Evolutionary conservation across 2,797 vertebrate species (phyloP), one percentile per base, ranked within the genome.

Genomic region (Semotilus atromaculatus): DNA sequence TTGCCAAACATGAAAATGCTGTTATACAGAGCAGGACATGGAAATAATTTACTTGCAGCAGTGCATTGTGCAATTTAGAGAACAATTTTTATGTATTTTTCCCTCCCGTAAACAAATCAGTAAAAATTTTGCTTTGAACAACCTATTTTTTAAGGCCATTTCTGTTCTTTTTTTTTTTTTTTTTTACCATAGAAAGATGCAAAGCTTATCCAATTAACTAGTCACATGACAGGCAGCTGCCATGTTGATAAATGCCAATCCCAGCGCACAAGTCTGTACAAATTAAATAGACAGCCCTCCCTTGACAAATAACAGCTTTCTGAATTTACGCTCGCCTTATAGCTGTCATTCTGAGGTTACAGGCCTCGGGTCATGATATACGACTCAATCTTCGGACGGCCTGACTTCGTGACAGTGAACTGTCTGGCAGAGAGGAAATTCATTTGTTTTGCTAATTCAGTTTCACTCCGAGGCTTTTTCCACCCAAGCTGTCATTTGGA

Each of bases 401-500:
- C 58, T 45, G 62, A 70, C 83, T 83, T 81, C 40, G 80, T 72
- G 86, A 84, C 82, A 72, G 85, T 81, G 73, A 85, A 87, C 83
- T 85, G 83, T 78, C 66, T 75, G 84, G 62, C 51, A 36, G 76
- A 75, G 77, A 85, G 73, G 84, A 86, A 88, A 86, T 84, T 89
- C 85, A 89, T 89, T 89, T 88, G 85, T 87, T 88, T 88, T 60
- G 70, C 73, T 91, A 90, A 90, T 91, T 86, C 84, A 75, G 86
- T 89, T 89, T 85, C 18, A 45, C 82, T 83, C 68, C 38, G 75
- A 86, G 86, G 76, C 84, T 66, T 80, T 84, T 81, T 85, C 72
- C 87, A 83, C 83, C 62, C 60, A 83, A 81, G 55, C 74, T 67
- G 83, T 82, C 80, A n/a, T 88, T 71, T 81, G 81, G 81, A 87